Evolutionary conservation across 1,140 invertebrate species (phyloP).

Genomic region (Drosophila varians): DNA sequence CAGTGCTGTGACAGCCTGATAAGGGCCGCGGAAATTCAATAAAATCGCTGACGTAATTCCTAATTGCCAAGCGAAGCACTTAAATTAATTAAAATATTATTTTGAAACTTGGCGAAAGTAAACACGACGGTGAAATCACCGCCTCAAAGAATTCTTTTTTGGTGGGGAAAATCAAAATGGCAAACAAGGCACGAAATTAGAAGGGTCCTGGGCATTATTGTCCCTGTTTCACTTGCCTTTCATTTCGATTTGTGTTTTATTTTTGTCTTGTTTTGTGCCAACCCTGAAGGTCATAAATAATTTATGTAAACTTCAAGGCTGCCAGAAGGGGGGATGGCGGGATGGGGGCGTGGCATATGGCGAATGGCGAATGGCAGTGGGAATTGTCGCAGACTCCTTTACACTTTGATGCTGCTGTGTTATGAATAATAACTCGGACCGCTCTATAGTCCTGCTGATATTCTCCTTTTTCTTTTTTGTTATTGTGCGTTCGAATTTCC

Average conservation of each 20-base stretch:
- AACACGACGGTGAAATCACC: slow-evolving; percentile 47
- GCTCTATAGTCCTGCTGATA: slow-evolving; percentile 18
- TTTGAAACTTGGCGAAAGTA: slow-evolving; percentile 49
- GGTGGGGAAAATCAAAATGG: slow-evolving; percentile 59
- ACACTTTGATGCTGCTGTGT: slow-evolving; percentile 81
- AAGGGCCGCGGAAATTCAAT: slow-evolving; percentile 60
- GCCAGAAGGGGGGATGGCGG: not conserved
- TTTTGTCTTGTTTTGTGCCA: slow-evolving; percentile 11
- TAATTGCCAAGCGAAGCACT: slow-evolving; percentile 72
- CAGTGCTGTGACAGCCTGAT: slow-evolving; percentile 34
- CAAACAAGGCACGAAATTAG: slow-evolving; percentile 71
- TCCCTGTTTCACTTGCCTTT: slow-evolving; percentile 22
- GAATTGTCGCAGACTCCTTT: slow-evolving; percentile 79
- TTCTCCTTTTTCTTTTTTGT: slow-evolving; percentile 18
- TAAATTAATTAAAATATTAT: slow-evolving; percentile 74
- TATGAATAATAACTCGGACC: slow-evolving; percentile 79
- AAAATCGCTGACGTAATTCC: slow-evolving; percentile 63
- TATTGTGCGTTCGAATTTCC: slow-evolving; percentile 61
- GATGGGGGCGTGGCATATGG: slow-evolving; percentile 3
- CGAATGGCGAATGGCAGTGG: slow-evolving; percentile 72
- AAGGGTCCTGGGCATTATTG: slow-evolving; percentile 63
- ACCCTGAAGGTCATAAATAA: slow-evolving; percentile 67
- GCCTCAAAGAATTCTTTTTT: slow-evolving; percentile 52
- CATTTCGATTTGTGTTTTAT: slow-evolving; percentile 15
- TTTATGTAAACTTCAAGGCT: slow-evolving; percentile 72